Conservation (phyloP, 2,888 invertebrate genomes). For the Teinopalpus imperialis region DNA sequence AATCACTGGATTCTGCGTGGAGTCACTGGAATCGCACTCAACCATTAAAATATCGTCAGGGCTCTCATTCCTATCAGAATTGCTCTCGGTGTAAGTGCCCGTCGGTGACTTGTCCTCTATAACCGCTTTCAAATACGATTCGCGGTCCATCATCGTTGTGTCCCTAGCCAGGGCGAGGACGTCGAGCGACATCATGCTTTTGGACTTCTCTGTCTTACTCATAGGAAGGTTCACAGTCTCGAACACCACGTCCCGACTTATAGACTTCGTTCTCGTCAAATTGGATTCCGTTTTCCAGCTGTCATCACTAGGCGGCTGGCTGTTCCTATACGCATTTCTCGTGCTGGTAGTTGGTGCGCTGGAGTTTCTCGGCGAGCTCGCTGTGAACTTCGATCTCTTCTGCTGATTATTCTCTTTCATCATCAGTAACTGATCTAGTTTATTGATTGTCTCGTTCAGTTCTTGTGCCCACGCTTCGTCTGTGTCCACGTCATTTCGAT, state of each 20-base stretch:
- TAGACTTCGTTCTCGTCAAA: constrained; percentile 57
- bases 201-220: constrained; percentile 62
- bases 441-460: constrained; percentile 89
- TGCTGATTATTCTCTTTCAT: constrained; percentile 84
- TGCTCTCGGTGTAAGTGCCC: constrained; percentile 72
- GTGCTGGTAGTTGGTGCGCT: constrained; percentile 70
- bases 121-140: constrained; percentile 72
- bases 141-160: constrained; percentile 64
- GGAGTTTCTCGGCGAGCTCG: constrained; percentile 57
- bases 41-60: constrained; percentile 76
- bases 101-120: constrained; percentile 75
- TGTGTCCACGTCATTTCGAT: constrained; percentile 86
- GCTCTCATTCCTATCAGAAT: constrained; percentile 71
- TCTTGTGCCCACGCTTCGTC: constrained; percentile 89
- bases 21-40: constrained; percentile 74
- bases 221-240: constrained; percentile 60
- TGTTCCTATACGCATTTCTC: constrained; percentile 45
- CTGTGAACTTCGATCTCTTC: constrained; percentile 73
- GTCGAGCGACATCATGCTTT: constrained; percentile 76
- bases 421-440: constrained; percentile 87
- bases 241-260: constrained; percentile 63
- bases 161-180: constrained; percentile 69
- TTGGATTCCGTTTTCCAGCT: constrained; percentile 53
- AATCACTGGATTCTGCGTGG: constrained; percentile 71
- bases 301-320: constrained; percentile 59